Evolutionary conservation across 2,113 vertebrate species (phyloP).

Genomic region (Merops nubicus): DNA sequence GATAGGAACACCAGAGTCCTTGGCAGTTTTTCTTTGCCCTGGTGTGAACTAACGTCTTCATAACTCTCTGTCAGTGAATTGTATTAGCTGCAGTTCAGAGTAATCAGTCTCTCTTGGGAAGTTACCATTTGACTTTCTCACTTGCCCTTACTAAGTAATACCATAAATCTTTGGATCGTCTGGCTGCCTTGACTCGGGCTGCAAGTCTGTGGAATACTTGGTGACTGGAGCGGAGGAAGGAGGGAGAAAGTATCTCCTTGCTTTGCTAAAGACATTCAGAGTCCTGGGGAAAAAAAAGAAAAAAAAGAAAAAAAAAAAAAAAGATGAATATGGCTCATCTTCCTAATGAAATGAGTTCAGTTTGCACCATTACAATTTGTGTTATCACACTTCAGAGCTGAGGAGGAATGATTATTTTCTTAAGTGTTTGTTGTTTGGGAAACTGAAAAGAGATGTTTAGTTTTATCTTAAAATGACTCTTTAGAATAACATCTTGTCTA

Average conservation of each 20-base stretch:
- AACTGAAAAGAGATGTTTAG: not conserved
- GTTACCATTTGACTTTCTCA: constrained; percentile 21
- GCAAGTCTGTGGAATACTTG: not conserved
- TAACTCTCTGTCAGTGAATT: constrained; percentile 38
- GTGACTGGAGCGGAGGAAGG: not conserved
- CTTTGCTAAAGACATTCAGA: not conserved
- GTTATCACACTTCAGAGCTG: not conserved
- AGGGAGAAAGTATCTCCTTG: not conserved
- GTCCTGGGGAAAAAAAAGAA: no score
- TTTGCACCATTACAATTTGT: not conserved
- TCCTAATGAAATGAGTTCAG: not conserved
- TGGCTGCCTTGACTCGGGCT: constrained; percentile 25
- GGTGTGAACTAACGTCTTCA: not conserved
- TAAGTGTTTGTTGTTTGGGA: not conserved
- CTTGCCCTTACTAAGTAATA: constrained; percentile 43
- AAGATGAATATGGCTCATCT: not conserved
- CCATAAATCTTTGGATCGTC: constrained; percentile 47
- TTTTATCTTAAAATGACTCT: not conserved
- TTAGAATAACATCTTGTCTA: not conserved
- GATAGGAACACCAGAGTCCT: not conserved
- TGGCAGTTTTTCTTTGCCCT: not conserved
- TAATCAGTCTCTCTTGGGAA: constrained; percentile 48
- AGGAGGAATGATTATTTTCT: not conserved
- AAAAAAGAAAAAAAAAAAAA: not conserved
- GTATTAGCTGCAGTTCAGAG: constrained; percentile 35